A percentile compares a stretch with the other conserved stretches of the same genome.
Conservation (phyloP, 2,113 vertebrate species). For the Calyptomena viridis region DNA sequence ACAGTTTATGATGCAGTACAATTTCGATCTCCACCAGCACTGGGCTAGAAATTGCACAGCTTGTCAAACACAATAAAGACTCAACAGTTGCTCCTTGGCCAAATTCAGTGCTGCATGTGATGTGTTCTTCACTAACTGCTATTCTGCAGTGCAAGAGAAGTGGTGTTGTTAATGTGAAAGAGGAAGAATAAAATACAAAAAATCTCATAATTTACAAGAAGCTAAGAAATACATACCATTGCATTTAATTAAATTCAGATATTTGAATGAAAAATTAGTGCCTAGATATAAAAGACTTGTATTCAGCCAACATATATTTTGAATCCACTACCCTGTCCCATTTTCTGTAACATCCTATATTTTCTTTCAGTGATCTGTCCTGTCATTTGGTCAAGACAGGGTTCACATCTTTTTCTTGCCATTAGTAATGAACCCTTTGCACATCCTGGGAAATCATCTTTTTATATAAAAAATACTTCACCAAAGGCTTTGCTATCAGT, state of each 20-base stretch:
- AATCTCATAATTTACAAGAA: not conserved
- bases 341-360: not conserved
- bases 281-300: not conserved
- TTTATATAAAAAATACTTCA: not conserved
- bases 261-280: not conserved
- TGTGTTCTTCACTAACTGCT: not conserved
- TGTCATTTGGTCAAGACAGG: not conserved
- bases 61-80: not conserved
- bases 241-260: not conserved
- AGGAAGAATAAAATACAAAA: not conserved
- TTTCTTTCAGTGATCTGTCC: not conserved
- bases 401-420: not conserved
- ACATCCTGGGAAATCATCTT: not conserved
- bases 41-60: not conserved
- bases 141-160: not conserved
- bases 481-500: conserved; percentile 9
- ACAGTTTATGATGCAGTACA: not conserved
- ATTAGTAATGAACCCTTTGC: not conserved
- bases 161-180: not conserved
- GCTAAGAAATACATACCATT: not conserved
- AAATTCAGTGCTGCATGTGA: not conserved
- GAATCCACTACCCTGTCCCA: not conserved
- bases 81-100: not conserved
- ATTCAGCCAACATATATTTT: not conserved
- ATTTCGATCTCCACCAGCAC: not conserved